A percentile compares a stretch with the other conserved stretches of the same genome.
Evolutionary conservation across 2,113 vertebrate genomes (phyloP).

Genomic region (Melozone crissalis): DNA sequence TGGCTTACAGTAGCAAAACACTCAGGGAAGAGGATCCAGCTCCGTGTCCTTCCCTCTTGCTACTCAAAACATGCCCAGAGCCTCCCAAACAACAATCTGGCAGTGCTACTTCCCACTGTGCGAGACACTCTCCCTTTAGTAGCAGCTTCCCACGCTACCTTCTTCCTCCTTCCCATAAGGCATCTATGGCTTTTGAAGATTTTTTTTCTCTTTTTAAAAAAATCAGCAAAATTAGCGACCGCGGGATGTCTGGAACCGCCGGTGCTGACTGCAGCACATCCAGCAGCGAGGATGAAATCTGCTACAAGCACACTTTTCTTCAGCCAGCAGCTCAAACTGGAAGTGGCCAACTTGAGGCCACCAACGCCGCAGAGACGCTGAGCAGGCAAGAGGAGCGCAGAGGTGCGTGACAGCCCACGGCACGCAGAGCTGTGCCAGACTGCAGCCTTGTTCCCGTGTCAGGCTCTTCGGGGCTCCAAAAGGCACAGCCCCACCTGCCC

Average conservation of each 20-base stretch:
- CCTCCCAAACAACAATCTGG: not conserved
- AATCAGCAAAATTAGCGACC: not conserved
- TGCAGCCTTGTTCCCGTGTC: not conserved
- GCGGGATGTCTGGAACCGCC: not conserved
- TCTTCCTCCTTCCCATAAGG: slow-evolving; percentile 19
- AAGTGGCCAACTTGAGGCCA: not conserved
- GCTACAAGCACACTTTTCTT: not conserved
- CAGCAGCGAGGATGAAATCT: not conserved
- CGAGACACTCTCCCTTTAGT: not conserved
- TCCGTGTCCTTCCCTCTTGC: not conserved
- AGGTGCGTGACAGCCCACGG: not conserved
- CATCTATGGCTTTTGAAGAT: not conserved
- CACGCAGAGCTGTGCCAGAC: not conserved
- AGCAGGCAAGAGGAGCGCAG: not conserved
- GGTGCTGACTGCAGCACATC: not conserved
- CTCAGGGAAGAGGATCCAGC: not conserved
- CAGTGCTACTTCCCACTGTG: not conserved
- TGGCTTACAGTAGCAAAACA: not conserved
- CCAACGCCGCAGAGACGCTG: not conserved
- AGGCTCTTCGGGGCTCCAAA: not conserved
- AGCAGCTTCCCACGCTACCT: not conserved
- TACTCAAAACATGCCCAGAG: not conserved
- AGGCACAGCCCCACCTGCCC: not conserved
- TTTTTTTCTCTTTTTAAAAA: too few species aligned
- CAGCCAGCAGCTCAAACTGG: not conserved